Conservation (phyloP, 2,888 invertebrate genomes). For the Cryptocephalus moraei region DNA sequence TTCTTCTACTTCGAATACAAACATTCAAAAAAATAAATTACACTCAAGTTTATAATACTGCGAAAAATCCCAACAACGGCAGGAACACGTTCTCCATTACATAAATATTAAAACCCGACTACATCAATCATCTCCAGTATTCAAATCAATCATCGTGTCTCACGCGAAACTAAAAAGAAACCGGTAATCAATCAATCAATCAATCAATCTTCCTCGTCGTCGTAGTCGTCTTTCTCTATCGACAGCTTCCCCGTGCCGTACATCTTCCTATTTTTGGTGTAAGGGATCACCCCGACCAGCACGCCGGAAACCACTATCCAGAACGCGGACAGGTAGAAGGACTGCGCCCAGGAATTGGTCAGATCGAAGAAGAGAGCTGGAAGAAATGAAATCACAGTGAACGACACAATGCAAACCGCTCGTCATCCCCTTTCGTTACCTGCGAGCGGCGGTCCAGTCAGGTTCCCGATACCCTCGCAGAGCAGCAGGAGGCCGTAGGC, state of each 20-base stretch:
- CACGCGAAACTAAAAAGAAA: no score
- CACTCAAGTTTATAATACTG: no score
- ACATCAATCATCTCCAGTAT: no score
- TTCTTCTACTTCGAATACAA: no score
- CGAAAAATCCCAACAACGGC: no score
- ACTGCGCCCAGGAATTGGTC: conserved; percentile 63
- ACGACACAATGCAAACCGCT: no score
- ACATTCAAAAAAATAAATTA: no score
- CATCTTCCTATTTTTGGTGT: conserved; percentile 54
- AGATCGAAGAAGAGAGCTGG: conserved; percentile 51
- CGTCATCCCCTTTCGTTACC: conserved; percentile 41
- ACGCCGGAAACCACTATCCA: conserved; percentile 74
- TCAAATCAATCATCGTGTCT: no score
- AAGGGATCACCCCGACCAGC: conserved; percentile 54
- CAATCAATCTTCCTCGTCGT: neutral
- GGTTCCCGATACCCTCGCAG: conserved; percentile 86
- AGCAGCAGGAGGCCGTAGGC: conserved; percentile 85
- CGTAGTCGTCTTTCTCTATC: neutral
- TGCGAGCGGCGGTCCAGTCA: conserved; percentile 85
- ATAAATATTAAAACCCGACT: no score
- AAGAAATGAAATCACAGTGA: conserved; percentile 17
- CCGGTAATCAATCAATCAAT: no score
- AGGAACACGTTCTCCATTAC: no score
- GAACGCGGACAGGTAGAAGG: conserved; percentile 70
- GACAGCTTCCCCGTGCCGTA: neutral